Percentiles rank a stretch among this genome's conserved stretches.
These are phyloP conservation scores for Thymelicus sylvestris DNA, from an alignment of 2,888 invertebrate genomes.

Conservation along the genomic window DNA sequence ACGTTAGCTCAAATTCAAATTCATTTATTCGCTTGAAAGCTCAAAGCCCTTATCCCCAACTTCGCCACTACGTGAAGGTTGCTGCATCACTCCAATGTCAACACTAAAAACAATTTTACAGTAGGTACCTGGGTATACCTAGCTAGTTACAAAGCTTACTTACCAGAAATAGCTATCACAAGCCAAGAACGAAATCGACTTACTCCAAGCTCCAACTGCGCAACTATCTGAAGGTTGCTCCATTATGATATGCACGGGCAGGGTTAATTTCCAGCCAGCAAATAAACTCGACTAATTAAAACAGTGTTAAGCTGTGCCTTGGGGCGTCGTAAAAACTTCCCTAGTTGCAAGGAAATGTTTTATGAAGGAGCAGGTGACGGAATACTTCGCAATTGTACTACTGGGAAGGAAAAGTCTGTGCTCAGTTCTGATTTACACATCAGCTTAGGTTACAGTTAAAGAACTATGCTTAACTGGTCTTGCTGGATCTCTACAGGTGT, in stretches of 20 bases:
- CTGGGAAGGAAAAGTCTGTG: constrained; percentile 13
- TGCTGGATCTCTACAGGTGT: no score
- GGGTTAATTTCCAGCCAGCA: constrained; percentile 43
- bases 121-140: no score
- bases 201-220: not conserved
- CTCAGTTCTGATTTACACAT: constrained; percentile 6
- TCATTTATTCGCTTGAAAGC: no score
- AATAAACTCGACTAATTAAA: constrained; percentile 48
- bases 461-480: not conserved
- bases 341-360: constrained; percentile 28
- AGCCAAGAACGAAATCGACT: not conserved
- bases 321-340: constrained; percentile 48
- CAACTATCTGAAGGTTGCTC: constrained; percentile 26
- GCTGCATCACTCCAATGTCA: no score
- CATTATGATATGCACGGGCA: constrained; percentile 24
- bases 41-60: no score
- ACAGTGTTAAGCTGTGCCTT: constrained; percentile 45
- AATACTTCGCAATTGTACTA: constrained; percentile 24
- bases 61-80: no score
- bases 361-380: constrained; percentile 29
- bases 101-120: no score
- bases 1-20: no score
- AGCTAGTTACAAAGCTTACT: no score
- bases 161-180: not conserved
- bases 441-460: not conserved